Percentiles rank a stretch among this genome's conserved stretches.
Evolutionary conservation across 2,888 invertebrate species (phyloP).

Genomic region (Nebria salina): DNA sequence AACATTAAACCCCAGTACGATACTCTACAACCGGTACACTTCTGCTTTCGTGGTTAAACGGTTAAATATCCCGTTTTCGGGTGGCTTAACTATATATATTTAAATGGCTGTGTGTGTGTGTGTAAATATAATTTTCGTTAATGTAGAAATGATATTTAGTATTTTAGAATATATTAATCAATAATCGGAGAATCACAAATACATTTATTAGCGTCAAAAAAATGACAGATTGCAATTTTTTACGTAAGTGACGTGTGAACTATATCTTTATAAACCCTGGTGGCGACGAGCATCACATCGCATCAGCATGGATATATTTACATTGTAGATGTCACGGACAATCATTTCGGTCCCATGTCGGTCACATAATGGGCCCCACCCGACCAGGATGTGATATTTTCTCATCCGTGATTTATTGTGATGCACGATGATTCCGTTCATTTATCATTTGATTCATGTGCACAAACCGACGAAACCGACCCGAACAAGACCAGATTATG

Average conservation of each 20-base stretch:
- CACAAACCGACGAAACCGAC: neutral
- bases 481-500: slow-evolving; percentile 28
- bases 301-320: slow-evolving; percentile 23
- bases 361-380: slow-evolving; percentile 34
- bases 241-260: neutral
- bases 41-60: neutral
- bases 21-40: neutral
- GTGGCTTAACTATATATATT: neutral
- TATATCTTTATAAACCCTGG: neutral
- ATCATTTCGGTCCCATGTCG: slow-evolving; percentile 28
- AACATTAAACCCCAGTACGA: slow-evolving; percentile 17
- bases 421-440: slow-evolving; percentile 33
- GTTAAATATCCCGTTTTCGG: neutral
- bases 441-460: slow-evolving; percentile 29
- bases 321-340: slow-evolving; percentile 41
- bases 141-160: no score
- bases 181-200: neutral
- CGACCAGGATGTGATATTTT: slow-evolving; percentile 28
- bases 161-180: neutral
- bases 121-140: no score
- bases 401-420: slow-evolving; percentile 33
- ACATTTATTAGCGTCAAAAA: neutral
- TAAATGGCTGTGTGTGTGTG: no score
- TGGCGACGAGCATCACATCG: neutral
- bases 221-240: neutral